Conservation (phyloP, 2,888 invertebrate genomes). For the Philopedon plagiatum region DNA sequence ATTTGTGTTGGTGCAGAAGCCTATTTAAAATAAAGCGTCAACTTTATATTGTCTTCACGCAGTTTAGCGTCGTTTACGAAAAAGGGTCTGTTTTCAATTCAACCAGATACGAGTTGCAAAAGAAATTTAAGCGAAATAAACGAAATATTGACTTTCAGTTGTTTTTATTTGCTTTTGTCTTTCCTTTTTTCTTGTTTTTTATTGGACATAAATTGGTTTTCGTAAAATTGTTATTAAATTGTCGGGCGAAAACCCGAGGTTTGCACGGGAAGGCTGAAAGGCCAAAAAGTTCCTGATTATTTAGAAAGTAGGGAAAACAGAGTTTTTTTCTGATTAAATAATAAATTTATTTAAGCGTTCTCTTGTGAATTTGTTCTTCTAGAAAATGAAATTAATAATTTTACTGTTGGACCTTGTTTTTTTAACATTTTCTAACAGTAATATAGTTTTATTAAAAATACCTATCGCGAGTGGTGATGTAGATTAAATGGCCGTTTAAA, state of each 20-base stretch:
- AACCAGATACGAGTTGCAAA: neutral
- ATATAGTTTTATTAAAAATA: too few relatives aligned
- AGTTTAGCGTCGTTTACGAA: neutral
- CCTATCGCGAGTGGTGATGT: too few relatives aligned
- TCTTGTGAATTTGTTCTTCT: too few relatives aligned
- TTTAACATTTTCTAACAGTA: too few relatives aligned
- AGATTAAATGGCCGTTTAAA: too few relatives aligned
- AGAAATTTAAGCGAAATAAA: constrained; percentile 6
- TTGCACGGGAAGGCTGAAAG: neutral
- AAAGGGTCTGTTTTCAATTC: neutral
- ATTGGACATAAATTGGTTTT: constrained; percentile 10
- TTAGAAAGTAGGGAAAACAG: neutral
- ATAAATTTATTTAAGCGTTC: too few relatives aligned
- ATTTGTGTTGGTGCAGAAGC: neutral
- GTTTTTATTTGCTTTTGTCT: constrained; percentile 15
- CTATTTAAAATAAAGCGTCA: neutral
- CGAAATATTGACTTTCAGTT: constrained; percentile 8
- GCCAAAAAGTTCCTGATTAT: neutral
- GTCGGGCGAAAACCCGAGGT: neutral
- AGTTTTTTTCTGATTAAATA: too few relatives aligned
- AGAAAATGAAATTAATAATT: too few relatives aligned
- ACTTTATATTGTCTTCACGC: neutral
- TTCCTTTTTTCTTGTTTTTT: constrained; percentile 10
- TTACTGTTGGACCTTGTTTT: too few relatives aligned
- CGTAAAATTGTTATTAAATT: constrained; percentile 9